A percentile compares a stretch with the other conserved stretches of the same genome.
These are phyloP conservation scores for Myotis brandtii DNA, from an alignment of 2,113 vertebrate genomes.

Conservation along the genomic window DNA sequence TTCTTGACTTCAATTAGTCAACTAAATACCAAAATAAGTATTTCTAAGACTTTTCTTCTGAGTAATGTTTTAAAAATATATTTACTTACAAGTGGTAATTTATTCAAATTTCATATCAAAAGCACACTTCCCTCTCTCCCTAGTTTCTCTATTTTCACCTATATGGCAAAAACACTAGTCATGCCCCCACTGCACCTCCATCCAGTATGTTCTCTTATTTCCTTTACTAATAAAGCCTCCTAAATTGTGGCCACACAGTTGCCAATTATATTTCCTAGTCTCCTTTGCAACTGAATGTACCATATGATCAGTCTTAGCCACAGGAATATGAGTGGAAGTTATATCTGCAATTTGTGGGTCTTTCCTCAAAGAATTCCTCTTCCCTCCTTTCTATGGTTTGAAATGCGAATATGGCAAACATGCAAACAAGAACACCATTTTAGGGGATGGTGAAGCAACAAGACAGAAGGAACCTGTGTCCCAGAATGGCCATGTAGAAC, in stretches of 20 bases:
- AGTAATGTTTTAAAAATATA: neutral
- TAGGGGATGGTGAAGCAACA: neutral
- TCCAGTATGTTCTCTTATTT: neutral
- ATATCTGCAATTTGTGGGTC: neutral
- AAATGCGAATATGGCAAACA: neutral
- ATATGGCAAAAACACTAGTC: neutral
- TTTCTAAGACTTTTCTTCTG: neutral
- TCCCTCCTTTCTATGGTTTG: neutral
- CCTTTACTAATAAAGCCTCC: neutral
- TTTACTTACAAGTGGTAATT: neutral
- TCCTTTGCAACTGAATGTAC: neutral
- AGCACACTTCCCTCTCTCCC: neutral
- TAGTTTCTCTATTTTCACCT: neutral
- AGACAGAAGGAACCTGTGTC: neutral
- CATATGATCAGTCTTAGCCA: neutral
- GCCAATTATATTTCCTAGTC: neutral
- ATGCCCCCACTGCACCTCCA: neutral
- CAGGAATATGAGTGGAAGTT: neutral
- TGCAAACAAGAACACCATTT: neutral
- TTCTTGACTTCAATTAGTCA: constrained; percentile 10
- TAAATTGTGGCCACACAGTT: neutral
- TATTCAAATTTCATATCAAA: constrained; percentile 49
- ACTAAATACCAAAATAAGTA: constrained; percentile 44
- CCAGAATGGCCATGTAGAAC: neutral
- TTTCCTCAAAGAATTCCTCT: neutral